Percentiles rank a stretch among this genome's conserved stretches.
Conservation (phyloP, 2,888 invertebrate genomes). For the Abscondita cerata region DNA sequence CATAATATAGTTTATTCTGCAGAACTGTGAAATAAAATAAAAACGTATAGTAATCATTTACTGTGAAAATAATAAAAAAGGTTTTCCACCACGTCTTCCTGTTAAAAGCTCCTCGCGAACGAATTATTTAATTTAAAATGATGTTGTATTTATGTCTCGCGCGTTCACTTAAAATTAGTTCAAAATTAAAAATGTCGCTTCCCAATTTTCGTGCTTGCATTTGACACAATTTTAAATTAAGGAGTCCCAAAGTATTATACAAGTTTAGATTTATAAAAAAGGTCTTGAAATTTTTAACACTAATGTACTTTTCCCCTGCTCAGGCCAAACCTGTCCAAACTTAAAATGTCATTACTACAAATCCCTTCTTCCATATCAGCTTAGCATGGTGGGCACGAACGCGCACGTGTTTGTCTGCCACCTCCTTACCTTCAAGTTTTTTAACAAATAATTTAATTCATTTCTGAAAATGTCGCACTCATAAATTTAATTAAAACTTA, state of each 20-base stretch:
- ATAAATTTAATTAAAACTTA: slow-evolving; percentile 27
- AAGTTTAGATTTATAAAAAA: slow-evolving; percentile 4
- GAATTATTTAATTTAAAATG: too few species aligned
- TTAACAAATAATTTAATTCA: slow-evolving; percentile 32
- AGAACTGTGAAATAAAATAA: too few species aligned
- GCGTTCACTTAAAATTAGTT: too few species aligned
- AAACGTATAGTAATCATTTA: too few species aligned
- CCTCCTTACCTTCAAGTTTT: slow-evolving; percentile 32
- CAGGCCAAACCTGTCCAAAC: slow-evolving; percentile 47
- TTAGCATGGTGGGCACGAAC: slow-evolving; percentile 50
- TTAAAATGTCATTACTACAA: slow-evolving; percentile 51
- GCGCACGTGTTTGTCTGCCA: slow-evolving; percentile 41
- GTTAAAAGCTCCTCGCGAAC: too few species aligned
- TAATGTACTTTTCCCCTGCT: slow-evolving; percentile 43
- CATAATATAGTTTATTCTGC: too few species aligned
- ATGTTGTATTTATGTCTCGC: too few species aligned
- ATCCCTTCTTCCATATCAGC: slow-evolving; percentile 47
- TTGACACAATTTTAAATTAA: too few species aligned
- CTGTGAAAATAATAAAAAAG: too few species aligned
- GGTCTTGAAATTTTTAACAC: slow-evolving; percentile 34
- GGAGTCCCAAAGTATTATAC: background rate
- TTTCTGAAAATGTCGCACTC: slow-evolving; percentile 25
- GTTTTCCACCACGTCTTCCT: too few species aligned
- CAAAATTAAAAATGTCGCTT: too few species aligned
- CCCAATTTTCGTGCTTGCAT: too few species aligned